Conservation (phyloP, 2,888 invertebrate species). For the Brenthis daphne region DNA sequence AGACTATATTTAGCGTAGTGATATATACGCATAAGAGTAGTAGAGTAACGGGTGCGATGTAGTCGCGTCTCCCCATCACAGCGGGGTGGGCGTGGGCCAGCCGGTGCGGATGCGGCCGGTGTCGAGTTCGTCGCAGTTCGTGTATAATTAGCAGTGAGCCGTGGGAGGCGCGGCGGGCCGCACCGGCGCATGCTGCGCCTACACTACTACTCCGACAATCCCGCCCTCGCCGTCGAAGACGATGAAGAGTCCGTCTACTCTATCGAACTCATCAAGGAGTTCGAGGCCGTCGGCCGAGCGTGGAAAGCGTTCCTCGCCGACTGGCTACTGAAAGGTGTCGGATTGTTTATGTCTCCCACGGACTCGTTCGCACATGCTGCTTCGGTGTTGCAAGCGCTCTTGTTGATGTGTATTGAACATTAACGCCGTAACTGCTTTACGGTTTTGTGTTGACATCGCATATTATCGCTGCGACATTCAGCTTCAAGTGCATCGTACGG, state of each 20-base stretch:
- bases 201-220: conserved; percentile 92
- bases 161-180: conserved; percentile 78
- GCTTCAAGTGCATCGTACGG: not conserved
- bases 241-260: conserved; percentile 86
- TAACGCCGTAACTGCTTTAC: conserved; percentile 7
- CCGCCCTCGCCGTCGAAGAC: conserved; percentile 85
- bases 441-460: conserved; percentile 9
- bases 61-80: conserved; percentile 47
- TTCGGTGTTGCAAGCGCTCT: conserved; percentile 20
- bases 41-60: conserved; percentile 44
- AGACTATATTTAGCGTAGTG: conserved; percentile 46
- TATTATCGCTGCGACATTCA: not conserved
- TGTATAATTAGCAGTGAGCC: conserved; percentile 79
- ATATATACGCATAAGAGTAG: conserved; percentile 41
- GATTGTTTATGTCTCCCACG: conserved; percentile 49
- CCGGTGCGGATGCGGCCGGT: conserved; percentile 36
- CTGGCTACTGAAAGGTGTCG: conserved; percentile 81
- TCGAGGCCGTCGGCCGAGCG: conserved; percentile 89
- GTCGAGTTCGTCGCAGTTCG: conserved; percentile 52
- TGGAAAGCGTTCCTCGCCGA: conserved; percentile 90
- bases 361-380: conserved; percentile 19
- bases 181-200: conserved; percentile 88
- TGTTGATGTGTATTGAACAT: conserved; percentile 14
- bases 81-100: conserved; percentile 47
- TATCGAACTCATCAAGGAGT: conserved; percentile 93